Evolutionary conservation across 2,113 vertebrate genomes (phyloP).

Genomic region (Choloepus hoffmanni): DNA sequence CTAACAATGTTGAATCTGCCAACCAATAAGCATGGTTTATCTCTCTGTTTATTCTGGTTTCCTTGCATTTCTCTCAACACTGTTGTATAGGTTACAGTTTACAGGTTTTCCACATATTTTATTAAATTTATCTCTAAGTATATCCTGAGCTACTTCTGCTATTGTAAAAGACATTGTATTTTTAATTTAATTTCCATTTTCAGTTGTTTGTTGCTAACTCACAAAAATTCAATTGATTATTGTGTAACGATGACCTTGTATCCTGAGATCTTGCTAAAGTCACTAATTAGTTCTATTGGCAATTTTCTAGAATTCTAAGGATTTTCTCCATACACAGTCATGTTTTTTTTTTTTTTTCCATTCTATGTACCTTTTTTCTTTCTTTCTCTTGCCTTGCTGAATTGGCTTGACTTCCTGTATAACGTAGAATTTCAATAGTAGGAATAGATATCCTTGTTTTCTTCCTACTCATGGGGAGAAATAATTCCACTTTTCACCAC

Average conservation of each 20-base stretch:
- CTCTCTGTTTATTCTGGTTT: too few relatives aligned
- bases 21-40: not conserved
- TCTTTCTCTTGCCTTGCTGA: not conserved
- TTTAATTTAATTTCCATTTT: not conserved
- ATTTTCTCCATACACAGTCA: not conserved
- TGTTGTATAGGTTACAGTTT: too few relatives aligned
- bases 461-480: not conserved
- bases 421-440: not conserved
- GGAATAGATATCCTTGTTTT: conserved; percentile 19
- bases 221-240: not conserved
- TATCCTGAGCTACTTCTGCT: not conserved
- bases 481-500: not conserved
- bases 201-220: not conserved
- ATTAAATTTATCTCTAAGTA: too few relatives aligned
- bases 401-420: not conserved
- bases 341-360: not conserved
- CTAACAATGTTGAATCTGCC: not conserved
- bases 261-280: not conserved
- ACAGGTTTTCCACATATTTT: too few relatives aligned
- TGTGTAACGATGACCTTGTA: not conserved
- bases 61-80: too few relatives aligned
- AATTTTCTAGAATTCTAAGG: not conserved
- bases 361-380: not conserved
- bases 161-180: not conserved
- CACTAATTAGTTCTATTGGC: not conserved